Base-by-base conservation (phyloP, 2,113 vertebrate species). In the Dasyurus viverrinus region DNA sequence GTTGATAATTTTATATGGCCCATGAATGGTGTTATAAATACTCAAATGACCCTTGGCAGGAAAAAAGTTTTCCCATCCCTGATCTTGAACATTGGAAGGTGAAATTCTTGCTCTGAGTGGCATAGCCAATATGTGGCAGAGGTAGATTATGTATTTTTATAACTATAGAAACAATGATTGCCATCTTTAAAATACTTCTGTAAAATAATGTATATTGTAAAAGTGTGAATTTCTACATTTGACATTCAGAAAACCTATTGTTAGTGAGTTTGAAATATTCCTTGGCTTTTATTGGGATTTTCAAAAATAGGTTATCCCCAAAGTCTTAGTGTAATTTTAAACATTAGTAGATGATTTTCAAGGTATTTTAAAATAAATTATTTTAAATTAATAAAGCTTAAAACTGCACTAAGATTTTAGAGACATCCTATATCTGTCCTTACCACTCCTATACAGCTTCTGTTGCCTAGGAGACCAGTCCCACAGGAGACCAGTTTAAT, bases 391-490 rank as follows among this genome's bases (percentile, higher is more conserved):
- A 42, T 84, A 42, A 84, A 84, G 68, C 19, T 84, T 84, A 84
- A 84, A 42, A 84, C 68, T 84, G 68, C 68, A 84, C 19, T 84
- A 42, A 84, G 68, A 84, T 6, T 84, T 84, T 84, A 19, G 36
- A 23, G 68, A 42, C 19, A 84, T 19, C 68, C n/a, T 84, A 2
- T 84, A 23, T 23, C 42, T 22, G 7, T 84, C 7, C 68, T 84
- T 84, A 22, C 84, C 47, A 36, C 89, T 97, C 92, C 55, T 94
- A 84, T 76, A 19, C n/a, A 42, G 94, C 94, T 96, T 96, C 94
- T 93, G 97, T 98, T 97, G 96, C 97, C 97, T 97, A 90, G 97
- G 96, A 97, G 96, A 98, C 97, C 90, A 76, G 60, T 76, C 4
- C 3, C 60, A n/a, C 14, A 76, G 60, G 60, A n/a, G 12, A 76